Conservation (phyloP, 2,113 vertebrate genomes). For the Hyperopisus bebe region DNA sequence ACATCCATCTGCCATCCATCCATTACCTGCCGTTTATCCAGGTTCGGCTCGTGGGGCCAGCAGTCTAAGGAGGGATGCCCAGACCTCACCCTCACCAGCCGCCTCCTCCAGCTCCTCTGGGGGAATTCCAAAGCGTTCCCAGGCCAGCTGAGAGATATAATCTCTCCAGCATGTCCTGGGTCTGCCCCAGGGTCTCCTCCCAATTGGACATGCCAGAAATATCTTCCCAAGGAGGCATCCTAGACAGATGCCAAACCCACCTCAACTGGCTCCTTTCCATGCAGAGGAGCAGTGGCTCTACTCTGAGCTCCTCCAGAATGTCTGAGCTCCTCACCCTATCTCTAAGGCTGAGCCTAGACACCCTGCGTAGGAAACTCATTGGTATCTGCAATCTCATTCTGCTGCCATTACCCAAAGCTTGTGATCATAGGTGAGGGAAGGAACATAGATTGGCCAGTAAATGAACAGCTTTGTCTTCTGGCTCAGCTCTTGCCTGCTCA, state of each 20-base stretch:
- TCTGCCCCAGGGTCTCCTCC: background rate
- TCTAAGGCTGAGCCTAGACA: background rate
- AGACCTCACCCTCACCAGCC: background rate
- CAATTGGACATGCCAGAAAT: background rate
- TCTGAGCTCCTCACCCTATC: background rate
- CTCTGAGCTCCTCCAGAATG: background rate
- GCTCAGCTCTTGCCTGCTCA: background rate
- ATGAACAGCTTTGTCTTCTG: background rate
- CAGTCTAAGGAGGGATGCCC: no score
- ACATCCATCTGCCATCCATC: background rate
- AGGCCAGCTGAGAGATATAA: background rate
- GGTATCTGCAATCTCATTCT: background rate
- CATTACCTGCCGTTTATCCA: background rate
- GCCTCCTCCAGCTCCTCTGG: background rate
- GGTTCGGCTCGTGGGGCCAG: background rate
- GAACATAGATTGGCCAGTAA: background rate
- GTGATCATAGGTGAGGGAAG: background rate
- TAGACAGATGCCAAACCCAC: no score
- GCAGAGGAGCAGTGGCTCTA: background rate
- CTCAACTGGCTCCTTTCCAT: no score
- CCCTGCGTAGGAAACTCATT: background rate
- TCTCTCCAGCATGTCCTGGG: background rate
- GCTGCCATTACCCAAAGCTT: background rate
- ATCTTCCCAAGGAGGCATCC: no score
- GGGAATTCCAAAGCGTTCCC: background rate